These are phyloP conservation scores for Pristionchus mayeri DNA, from an alignment of 2,888 invertebrate species.

Conservation along the genomic window DNA sequence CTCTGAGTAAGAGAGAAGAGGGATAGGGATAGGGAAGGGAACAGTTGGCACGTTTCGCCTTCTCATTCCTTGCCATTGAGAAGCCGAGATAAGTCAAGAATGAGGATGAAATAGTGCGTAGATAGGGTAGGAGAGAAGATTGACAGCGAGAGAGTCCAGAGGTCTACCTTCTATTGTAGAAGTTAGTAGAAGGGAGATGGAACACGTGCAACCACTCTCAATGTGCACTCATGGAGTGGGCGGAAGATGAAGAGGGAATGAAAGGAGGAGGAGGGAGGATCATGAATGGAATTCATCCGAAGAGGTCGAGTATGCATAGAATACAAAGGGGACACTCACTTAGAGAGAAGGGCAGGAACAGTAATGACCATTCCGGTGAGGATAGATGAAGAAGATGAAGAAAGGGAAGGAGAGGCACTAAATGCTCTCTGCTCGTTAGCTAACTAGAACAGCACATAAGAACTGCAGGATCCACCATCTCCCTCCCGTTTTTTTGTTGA, in stretches of 20 bases:
- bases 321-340: slow-evolving; percentile 11
- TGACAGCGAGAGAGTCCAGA: background rate
- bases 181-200: background rate
- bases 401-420: slow-evolving; percentile 1
- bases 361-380: background rate
- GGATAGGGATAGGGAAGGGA: no score
- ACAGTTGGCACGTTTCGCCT: slow-evolving; percentile 10
- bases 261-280: no score
- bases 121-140: no score
- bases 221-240: background rate
- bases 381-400: background rate
- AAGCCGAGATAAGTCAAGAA: slow-evolving; percentile 20
- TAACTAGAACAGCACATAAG: slow-evolving; percentile 30
- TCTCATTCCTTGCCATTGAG: slow-evolving; percentile 26
- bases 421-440: slow-evolving; percentile 24
- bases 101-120: slow-evolving; percentile 21
- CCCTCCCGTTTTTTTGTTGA: slow-evolving; percentile 8
- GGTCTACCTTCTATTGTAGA: background rate
- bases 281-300: background rate
- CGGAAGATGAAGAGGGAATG: background rate
- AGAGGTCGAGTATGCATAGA: slow-evolving; percentile 6
- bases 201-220: background rate
- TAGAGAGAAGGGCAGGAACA: background rate
- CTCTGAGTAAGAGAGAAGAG: slow-evolving; percentile 21
- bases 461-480: background rate